A percentile compares a stretch with the other conserved stretches of the same genome.
Evolutionary conservation across 2,888 invertebrate species (phyloP).

Genomic region (Tenthredo mesomela): DNA sequence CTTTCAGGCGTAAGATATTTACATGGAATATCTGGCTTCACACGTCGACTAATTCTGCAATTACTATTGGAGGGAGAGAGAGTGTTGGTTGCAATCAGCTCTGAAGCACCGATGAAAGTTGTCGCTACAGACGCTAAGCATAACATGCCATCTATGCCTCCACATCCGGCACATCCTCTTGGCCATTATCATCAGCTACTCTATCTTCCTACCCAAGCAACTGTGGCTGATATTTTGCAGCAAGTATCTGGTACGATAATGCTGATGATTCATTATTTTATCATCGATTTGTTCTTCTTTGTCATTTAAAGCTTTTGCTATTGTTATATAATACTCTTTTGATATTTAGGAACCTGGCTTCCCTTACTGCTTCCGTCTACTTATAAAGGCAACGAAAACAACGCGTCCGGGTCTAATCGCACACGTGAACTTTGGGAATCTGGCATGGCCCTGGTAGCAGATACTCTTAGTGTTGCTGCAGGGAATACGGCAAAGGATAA

Average conservation of each 20-base stretch:
- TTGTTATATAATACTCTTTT: slow-evolving; percentile 26
- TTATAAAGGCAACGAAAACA: slow-evolving; percentile 71
- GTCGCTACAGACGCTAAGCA: slow-evolving; percentile 66
- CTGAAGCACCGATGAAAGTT: slow-evolving; percentile 73
- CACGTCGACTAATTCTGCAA: slow-evolving; percentile 91
- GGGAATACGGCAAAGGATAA: slow-evolving; percentile 94
- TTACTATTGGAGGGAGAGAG: slow-evolving; percentile 93
- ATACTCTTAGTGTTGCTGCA: slow-evolving; percentile 88
- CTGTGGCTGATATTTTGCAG: slow-evolving; percentile 86
- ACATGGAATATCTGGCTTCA: slow-evolving; percentile 91
- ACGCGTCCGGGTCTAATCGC: slow-evolving; percentile 62
- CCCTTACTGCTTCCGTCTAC: slow-evolving; percentile 70
- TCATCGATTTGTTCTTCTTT: background rate
- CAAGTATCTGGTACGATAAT: slow-evolving; percentile 77
- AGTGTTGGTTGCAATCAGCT: slow-evolving; percentile 86
- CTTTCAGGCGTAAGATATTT: slow-evolving; percentile 75
- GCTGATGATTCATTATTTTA: background rate
- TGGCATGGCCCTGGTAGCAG: slow-evolving; percentile 79
- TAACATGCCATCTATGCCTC: slow-evolving; percentile 71
- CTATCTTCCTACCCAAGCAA: slow-evolving; percentile 87
- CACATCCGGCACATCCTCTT: slow-evolving; percentile 87
- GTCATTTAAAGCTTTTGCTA: slow-evolving; percentile 32
- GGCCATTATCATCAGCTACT: slow-evolving; percentile 87
- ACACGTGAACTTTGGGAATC: slow-evolving; percentile 77
- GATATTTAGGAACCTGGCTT: slow-evolving; percentile 71